Evolutionary conservation across 1,140 invertebrate species (phyloP).

Genomic region (Euwallacea similis): DNA sequence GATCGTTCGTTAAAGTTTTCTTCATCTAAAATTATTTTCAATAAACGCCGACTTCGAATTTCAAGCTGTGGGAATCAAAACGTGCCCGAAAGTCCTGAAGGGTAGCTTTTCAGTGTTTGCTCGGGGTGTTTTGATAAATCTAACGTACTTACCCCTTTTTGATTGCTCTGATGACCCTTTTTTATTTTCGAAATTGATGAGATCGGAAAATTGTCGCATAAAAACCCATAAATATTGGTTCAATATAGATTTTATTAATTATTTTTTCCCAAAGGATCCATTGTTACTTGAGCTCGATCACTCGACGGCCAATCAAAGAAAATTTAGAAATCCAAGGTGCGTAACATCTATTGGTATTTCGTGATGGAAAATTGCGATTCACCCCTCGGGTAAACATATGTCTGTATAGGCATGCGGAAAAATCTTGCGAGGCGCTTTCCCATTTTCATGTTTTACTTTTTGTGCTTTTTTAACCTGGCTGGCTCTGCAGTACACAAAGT

Average conservation of each 20-base stretch:
- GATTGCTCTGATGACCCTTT: conserved; percentile 7
- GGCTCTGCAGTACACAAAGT: conserved; percentile 15
- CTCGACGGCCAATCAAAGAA: not conserved
- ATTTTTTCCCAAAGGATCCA: not conserved
- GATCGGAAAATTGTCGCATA: conserved; percentile 11
- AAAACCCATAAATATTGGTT: conserved; percentile 1
- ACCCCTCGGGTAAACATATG: too few species aligned
- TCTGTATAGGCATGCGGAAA: conserved; percentile 12
- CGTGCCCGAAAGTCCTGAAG: conserved; percentile 38
- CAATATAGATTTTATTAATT: not conserved
- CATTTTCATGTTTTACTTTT: conserved; percentile 30
- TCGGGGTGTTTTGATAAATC: conserved; percentile 40
- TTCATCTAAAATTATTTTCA: not conserved
- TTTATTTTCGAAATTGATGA: conserved; percentile 30
- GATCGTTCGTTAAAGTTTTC: not conserved
- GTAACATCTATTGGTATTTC: not conserved
- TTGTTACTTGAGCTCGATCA: not conserved
- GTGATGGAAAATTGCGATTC: too few species aligned
- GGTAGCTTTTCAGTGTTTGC: conserved; percentile 42
- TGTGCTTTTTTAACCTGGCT: conserved; percentile 27
- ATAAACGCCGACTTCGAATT: not conserved
- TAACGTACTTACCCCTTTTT: conserved; percentile 32
- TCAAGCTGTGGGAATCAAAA: conserved; percentile 28
- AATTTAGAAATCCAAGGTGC: not conserved
- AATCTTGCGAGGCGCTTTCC: conserved; percentile 13